phyloP scores from a whole-genome alignment of 2,113 vertebrate species.

The Callipepla californica region DNA sequence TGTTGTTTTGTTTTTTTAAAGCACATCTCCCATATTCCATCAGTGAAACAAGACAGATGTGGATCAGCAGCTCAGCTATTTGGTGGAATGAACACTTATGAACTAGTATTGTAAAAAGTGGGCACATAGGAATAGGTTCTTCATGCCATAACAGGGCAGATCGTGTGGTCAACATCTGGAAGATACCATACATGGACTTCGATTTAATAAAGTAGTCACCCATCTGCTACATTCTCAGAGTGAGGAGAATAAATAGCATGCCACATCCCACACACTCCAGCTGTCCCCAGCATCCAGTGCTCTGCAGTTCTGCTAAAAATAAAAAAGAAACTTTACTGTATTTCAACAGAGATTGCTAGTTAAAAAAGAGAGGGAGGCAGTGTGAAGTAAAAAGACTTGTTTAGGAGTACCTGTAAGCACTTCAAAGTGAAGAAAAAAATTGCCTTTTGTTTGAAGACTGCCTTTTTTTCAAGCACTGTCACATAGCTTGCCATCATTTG shows the following conservation, averaged over 20 bases:
- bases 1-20: slow-evolving; percentile 21
- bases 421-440: background rate
- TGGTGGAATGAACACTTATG: background rate
- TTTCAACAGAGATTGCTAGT: slow-evolving; percentile 51
- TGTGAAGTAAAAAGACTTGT: background rate
- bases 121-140: slow-evolving; percentile 51
- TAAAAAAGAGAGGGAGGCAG: background rate
- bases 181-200: slow-evolving; percentile 54
- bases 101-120: slow-evolving; percentile 39
- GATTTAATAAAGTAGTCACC: slow-evolving; percentile 76
- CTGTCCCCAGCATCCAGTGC: slow-evolving; percentile 81
- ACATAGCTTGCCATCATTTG: background rate
- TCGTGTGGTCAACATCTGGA: slow-evolving; percentile 80
- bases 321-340: slow-evolving; percentile 72
- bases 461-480: background rate
- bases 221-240: slow-evolving; percentile 79
- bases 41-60: slow-evolving; percentile 53
- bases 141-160: slow-evolving; percentile 45
- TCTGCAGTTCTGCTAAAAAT: slow-evolving; percentile 77
- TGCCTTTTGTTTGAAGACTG: background rate
- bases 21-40: background rate
- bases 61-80: slow-evolving; percentile 41
- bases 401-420: background rate
- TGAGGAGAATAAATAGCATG: slow-evolving; percentile 79
- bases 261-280: slow-evolving; percentile 82